These are phyloP conservation scores for Oceanodroma leucorhoa DNA, from an alignment of 2,797 vertebrate species.

Conservation along the genomic window DNA sequence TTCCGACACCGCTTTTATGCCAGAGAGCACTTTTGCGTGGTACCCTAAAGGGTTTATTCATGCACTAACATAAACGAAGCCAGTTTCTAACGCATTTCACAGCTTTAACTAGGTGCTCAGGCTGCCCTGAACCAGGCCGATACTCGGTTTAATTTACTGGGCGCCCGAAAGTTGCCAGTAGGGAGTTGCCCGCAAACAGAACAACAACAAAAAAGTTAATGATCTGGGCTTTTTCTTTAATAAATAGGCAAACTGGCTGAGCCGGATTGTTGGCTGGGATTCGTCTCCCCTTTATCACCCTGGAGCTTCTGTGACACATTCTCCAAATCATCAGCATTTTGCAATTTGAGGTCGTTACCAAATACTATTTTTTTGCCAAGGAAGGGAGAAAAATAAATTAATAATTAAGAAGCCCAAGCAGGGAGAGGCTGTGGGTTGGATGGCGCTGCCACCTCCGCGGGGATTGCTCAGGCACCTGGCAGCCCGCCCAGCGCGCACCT, in stretches of 20 bases:
- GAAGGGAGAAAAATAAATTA: slow-evolving; percentile 43
- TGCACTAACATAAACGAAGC: background rate
- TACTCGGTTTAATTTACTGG: slow-evolving; percentile 77
- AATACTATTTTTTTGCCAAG: slow-evolving; percentile 51
- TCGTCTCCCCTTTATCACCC: slow-evolving; percentile 71
- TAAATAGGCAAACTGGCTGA: slow-evolving; percentile 83
- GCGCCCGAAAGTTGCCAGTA: slow-evolving; percentile 77
- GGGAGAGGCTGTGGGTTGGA: slow-evolving; percentile 36
- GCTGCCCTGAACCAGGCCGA: slow-evolving; percentile 54
- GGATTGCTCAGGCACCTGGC: slow-evolving; percentile 55
- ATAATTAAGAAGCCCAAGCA: slow-evolving; percentile 20
- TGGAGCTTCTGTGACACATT: slow-evolving; percentile 68
- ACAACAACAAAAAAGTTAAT: slow-evolving; percentile 84
- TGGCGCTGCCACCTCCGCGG: slow-evolving; percentile 61
- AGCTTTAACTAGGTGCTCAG: slow-evolving; percentile 1
- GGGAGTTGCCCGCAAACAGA: slow-evolving; percentile 80
- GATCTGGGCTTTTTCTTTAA: slow-evolving; percentile 84
- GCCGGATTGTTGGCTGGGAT: slow-evolving; percentile 80
- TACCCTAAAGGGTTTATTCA: slow-evolving; percentile 1
- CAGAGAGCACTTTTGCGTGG: background rate
- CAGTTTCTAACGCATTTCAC: slow-evolving; percentile 18
- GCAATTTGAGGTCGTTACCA: slow-evolving; percentile 56
- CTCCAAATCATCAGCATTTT: slow-evolving; percentile 72
- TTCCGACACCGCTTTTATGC: background rate
- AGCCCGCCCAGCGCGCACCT: slow-evolving; percentile 27